A percentile compares a stretch with the other conserved stretches of the same genome.
phyloP scores from a whole-genome alignment of 2,888 invertebrate genomes.

The Epsilonema sp. region DNA sequence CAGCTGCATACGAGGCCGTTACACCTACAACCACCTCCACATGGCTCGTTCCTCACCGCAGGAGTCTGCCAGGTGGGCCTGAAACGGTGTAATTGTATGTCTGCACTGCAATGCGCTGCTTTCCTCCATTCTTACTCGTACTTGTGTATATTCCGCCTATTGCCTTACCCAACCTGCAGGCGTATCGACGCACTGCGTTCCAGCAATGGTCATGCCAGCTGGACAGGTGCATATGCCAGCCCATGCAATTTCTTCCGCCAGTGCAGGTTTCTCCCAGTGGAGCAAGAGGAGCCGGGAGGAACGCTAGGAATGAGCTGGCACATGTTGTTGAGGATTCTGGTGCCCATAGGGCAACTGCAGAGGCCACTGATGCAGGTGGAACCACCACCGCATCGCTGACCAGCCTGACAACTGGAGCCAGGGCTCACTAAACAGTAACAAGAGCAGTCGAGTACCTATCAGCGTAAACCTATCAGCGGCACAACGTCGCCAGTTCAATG shows the following conservation, averaged over 20 bases:
- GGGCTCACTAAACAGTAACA: slow-evolving; percentile 5
- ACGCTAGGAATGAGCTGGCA: neutral
- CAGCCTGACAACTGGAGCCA: neutral
- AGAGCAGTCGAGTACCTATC: no score
- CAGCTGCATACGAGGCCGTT: neutral
- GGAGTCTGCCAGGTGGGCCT: neutral
- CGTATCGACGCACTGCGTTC: neutral
- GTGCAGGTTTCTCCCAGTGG: neutral
- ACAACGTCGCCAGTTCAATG: no score
- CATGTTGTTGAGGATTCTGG: neutral
- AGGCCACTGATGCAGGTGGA: slow-evolving; percentile 9
- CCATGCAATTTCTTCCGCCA: neutral
- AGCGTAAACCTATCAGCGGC: no score
- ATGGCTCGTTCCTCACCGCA: slow-evolving; percentile 9
- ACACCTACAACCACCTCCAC: slow-evolving; percentile 13
- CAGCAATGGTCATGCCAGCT: neutral
- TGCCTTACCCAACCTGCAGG: no score
- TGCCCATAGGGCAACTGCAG: neutral
- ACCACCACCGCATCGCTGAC: slow-evolving; percentile 13
- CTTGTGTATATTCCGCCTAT: no score
- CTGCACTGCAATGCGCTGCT: no score
- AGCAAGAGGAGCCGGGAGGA: neutral
- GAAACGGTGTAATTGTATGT: no score
- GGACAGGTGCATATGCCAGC: neutral
- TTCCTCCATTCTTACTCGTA: no score